These are phyloP conservation scores for Siniperca knerii DNA, from an alignment of 2,113 vertebrate genomes.

Conservation along the genomic window DNA sequence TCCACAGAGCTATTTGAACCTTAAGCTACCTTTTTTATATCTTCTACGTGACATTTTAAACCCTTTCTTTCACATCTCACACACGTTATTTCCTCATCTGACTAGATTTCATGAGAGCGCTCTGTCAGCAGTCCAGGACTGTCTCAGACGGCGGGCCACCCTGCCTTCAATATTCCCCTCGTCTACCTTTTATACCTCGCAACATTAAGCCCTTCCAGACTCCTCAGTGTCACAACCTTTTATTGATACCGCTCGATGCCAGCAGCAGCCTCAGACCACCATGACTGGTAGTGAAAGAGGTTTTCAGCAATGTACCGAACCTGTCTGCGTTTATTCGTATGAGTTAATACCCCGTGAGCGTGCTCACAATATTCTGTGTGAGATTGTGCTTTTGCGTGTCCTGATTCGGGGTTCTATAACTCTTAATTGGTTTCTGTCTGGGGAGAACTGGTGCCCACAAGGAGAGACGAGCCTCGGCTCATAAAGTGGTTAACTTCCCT, in stretches of 20 bases:
- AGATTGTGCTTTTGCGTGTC: background rate
- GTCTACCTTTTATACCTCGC: background rate
- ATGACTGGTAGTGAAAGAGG: background rate
- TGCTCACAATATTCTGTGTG: background rate
- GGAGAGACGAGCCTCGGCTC: constrained; percentile 8
- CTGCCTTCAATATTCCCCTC: constrained; percentile 3
- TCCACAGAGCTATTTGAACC: background rate
- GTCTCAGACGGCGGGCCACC: background rate
- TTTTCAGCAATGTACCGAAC: background rate
- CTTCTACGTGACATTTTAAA: background rate
- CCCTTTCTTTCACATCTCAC: background rate
- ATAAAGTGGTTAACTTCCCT: constrained; percentile 25
- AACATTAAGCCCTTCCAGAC: constrained; percentile 37
- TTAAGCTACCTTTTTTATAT: background rate
- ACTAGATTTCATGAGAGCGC: background rate
- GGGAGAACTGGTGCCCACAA: constrained; percentile 22
- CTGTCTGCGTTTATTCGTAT: background rate
- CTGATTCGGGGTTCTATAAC: constrained; percentile 13
- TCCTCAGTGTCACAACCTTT: constrained; percentile 1
- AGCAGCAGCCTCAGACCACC: constrained; percentile 42
- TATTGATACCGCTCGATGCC: background rate
- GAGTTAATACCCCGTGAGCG: constrained; percentile 3
- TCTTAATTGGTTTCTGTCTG: constrained; percentile 51
- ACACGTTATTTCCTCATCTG: background rate
- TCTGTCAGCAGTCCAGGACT: background rate